Conservation (phyloP, 2,113 vertebrate species). For the Oreochromis niloticus region DNA sequence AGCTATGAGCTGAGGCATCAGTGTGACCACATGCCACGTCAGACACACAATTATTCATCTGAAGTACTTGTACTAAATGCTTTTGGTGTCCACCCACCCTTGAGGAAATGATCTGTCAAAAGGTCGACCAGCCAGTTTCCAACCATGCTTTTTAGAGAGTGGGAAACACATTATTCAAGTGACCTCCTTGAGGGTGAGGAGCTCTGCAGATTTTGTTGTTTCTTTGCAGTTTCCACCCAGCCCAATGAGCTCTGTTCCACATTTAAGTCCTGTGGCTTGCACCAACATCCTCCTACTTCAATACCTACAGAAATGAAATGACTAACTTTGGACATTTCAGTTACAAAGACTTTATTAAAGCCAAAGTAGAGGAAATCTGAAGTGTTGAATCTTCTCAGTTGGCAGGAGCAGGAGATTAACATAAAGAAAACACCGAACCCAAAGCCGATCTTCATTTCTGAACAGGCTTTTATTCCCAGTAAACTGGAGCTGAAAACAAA, state of each 20-base stretch:
- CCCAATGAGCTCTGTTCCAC: not conserved
- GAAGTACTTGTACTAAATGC: not conserved
- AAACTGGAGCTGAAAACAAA: not conserved
- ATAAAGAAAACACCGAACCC: not conserved
- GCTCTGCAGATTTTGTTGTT: not conserved
- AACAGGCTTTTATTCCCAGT: not conserved
- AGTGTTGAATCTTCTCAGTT: not conserved
- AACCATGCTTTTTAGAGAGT: not conserved
- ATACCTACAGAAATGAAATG: not conserved
- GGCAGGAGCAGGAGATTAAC: not conserved
- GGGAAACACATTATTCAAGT: not conserved
- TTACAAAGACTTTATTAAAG: not conserved
- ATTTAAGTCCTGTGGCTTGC: rapidly evolving
- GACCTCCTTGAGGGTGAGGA: not conserved
- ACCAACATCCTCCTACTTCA: not conserved
- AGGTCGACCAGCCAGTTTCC: not conserved
- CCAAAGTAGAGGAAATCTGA: not conserved
- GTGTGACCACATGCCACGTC: not conserved
- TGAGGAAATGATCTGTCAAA: not conserved
- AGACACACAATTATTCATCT: not conserved
- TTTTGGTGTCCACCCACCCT: not conserved
- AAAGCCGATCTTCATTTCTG: not conserved
- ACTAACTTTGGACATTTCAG: not conserved
- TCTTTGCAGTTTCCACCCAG: not conserved
- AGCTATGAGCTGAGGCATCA: not conserved